phyloP scores from a whole-genome alignment of 2,113 vertebrate species.

The Menura novaehollandiae region DNA sequence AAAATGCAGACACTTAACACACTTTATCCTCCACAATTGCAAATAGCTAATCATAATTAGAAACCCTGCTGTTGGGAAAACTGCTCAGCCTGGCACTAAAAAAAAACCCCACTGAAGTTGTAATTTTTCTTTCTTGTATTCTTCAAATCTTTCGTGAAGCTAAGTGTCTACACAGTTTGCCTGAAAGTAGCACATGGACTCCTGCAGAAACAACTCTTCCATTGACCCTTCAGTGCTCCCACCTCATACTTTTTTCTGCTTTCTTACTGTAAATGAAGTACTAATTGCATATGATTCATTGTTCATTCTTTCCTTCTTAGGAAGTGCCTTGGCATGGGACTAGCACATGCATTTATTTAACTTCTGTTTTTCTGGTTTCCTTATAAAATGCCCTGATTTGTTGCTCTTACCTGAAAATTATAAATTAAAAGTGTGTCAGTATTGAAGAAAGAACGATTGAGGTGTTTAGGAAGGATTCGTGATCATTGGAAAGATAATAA shows the following conservation, averaged over 20 bases:
- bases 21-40: background rate
- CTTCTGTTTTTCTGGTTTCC: background rate
- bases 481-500: background rate
- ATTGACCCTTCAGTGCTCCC: background rate
- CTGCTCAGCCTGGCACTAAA: background rate
- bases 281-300: background rate
- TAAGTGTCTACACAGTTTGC: background rate
- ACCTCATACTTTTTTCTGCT: background rate
- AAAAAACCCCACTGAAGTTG: background rate
- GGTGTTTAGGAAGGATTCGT: background rate
- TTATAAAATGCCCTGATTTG: background rate
- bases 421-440: background rate
- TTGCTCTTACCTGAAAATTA: background rate
- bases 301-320: background rate
- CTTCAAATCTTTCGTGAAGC: background rate
- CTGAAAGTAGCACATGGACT: background rate
- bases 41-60: conserved; percentile 44
- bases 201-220: background rate
- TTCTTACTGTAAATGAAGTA: background rate
- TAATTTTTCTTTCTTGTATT: background rate
- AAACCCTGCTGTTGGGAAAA: conserved; percentile 30
- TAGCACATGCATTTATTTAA: background rate
- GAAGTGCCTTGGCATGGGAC: background rate
- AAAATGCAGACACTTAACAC: conserved; percentile 2
- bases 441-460: background rate